Evolutionary conservation across 1,140 invertebrate genomes (phyloP).

Genomic region (Aphelenchoides fujianensis): DNA sequence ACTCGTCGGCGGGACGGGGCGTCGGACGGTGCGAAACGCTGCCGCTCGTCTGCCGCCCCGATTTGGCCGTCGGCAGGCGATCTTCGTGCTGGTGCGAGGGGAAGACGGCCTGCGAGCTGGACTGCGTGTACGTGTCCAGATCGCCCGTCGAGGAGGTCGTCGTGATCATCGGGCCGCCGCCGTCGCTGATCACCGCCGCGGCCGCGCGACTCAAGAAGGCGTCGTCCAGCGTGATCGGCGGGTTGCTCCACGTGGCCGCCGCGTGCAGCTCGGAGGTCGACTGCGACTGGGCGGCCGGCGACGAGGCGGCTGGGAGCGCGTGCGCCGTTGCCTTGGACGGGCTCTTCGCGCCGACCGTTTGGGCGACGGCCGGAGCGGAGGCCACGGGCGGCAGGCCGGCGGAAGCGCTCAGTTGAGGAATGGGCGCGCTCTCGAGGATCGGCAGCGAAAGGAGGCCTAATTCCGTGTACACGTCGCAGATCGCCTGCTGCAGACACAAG

Average conservation of each 20-base stretch:
- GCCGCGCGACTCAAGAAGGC: slow-evolving; percentile 9
- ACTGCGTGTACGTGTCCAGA: background rate
- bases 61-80: background rate
- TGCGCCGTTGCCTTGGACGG: background rate
- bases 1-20: background rate
- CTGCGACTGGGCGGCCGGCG: background rate
- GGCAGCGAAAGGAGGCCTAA: slow-evolving; percentile 42
- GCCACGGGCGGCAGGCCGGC: background rate
- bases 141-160: background rate
- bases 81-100: slow-evolving; percentile 6
- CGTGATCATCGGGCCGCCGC: background rate
- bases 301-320: background rate
- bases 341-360: background rate
- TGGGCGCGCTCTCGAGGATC: slow-evolving; percentile 27
- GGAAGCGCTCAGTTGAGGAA: background rate
- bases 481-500: slow-evolving; percentile 42
- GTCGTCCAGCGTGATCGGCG: slow-evolving; percentile 4
- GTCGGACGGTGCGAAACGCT: background rate
- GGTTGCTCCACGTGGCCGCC: background rate
- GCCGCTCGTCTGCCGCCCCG: background rate
- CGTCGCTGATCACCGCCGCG: slow-evolving; percentile 9
- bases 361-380: background rate
- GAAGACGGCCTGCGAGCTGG: background rate
- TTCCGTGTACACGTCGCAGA: slow-evolving; percentile 47
- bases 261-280: background rate